Percentiles rank a stretch among this genome's conserved stretches.
These are phyloP conservation scores for Agrochola litura DNA, from an alignment of 2,888 invertebrate species.

Conservation along the genomic window DNA sequence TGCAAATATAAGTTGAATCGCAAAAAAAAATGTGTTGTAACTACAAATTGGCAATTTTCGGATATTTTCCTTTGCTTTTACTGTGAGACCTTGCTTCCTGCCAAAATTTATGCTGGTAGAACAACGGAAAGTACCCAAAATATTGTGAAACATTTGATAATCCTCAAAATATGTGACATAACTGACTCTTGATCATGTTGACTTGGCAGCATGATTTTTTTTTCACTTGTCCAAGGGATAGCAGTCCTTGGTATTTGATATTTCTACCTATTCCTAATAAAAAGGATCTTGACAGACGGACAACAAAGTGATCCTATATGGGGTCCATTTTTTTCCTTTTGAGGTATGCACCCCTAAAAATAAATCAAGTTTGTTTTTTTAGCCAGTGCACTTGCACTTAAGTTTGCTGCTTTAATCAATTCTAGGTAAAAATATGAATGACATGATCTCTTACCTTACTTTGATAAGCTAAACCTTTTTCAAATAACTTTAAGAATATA, in stretches of 20 bases:
- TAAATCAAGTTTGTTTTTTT: neutral
- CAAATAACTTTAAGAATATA: conserved; percentile 96
- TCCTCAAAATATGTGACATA: too few relatives aligned
- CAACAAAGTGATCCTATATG: neutral
- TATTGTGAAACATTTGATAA: too few relatives aligned
- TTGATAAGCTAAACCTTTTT: conserved; percentile 96
- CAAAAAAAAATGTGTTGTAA: too few relatives aligned
- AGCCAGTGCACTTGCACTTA: neutral
- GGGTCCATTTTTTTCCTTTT: neutral
- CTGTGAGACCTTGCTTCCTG: neutral
- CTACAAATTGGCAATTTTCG: too few relatives aligned
- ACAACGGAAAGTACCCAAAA: neutral
- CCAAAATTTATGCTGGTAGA: neutral
- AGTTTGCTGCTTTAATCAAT: neutral
- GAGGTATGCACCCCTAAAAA: neutral
- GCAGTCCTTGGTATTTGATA: neutral
- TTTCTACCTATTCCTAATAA: neutral
- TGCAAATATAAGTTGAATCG: too few relatives aligned
- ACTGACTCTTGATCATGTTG: neutral
- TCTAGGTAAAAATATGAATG: neutral
- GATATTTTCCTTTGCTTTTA: neutral
- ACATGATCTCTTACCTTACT: conserved; percentile 91
- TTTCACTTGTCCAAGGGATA: neutral
- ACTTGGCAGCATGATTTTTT: neutral
- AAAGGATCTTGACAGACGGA: neutral